Evolutionary conservation across 1,140 invertebrate species (phyloP), one percentile per base, ranked within the genome.

Genomic region (Battus philenor): DNA sequence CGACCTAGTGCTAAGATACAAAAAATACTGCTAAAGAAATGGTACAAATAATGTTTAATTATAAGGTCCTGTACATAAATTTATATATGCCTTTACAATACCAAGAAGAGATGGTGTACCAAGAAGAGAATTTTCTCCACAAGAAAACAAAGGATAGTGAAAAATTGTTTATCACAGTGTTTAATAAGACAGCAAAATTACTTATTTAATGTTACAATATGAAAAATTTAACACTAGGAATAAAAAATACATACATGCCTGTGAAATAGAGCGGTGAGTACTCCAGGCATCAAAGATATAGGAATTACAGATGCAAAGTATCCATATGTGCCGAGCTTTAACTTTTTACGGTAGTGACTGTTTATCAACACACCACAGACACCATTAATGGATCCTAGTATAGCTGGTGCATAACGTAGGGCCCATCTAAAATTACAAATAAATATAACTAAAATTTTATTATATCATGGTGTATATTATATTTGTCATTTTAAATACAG

Each of bases 251-350:
- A 68, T 64, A 77, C 80, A 65, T 79, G 60, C 67, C 70, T 84
- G 54, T 84, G 80, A 59, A 76, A 79, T 10, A 77, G 12, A 3
- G 59, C 39, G 2, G 76, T 84, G 1, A 85, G 32, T 1, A 76
- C 7, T 8, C 59, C 74, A 30, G 81, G 81, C 74, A 85, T 67
- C 6, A 73, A 12, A 30, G 62, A 51, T 27, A 81, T 48, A 3
- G 81, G 78, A 15, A 85, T 52, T 8, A 68, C 58, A 22, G 81
- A 81, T 10, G 81, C 52, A 9, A 77, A 50, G 29, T 73, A 68
- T 18, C 78, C 81, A 58, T 66, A 79, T 3, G 15, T 34, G 2
- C 70, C 71, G 17, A 84, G 48, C 34, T 77, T 80, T 1, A 84
- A 39, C 36, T 66, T 79, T 15, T 38, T 51, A 44, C 80, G 61